Conservation (phyloP, 2,888 invertebrate genomes). For the Euzetes globulus region DNA sequence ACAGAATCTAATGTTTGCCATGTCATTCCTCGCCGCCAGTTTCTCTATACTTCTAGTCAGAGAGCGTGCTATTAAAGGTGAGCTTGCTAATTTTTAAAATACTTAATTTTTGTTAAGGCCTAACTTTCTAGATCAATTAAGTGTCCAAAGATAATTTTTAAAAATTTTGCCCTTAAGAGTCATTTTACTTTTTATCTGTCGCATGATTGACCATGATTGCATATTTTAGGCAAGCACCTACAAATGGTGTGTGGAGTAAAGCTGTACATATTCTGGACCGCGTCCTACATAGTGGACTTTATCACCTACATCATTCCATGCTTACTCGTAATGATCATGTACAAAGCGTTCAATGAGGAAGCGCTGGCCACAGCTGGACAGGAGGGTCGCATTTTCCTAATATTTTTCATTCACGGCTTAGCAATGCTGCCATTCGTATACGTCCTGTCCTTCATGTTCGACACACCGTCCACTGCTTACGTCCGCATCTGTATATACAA, state of each 20-base stretch:
- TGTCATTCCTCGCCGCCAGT: constrained; percentile 50
- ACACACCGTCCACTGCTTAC: constrained; percentile 40
- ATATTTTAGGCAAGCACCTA: constrained; percentile 29
- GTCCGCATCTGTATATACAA: constrained; percentile 54
- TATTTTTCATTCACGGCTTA: constrained; percentile 39
- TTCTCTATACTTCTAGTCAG: constrained; percentile 36
- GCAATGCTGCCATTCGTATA: constrained; percentile 41
- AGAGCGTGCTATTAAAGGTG: constrained; percentile 33
- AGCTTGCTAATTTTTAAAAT: not conserved
- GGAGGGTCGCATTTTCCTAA: constrained; percentile 31
- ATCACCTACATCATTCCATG: constrained; percentile 16
- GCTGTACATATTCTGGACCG: constrained; percentile 30
- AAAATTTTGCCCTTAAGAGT: too few species aligned
- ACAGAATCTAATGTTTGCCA: constrained; percentile 52
- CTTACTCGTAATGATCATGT: not conserved
- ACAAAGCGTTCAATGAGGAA: not conserved
- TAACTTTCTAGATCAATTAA: too few species aligned
- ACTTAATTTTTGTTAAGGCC: too few species aligned
- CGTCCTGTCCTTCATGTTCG: constrained; percentile 39
- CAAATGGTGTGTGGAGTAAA: constrained; percentile 35
- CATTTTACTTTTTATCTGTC: too few species aligned
- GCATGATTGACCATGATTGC: constrained; percentile 50
- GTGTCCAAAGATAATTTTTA: too few species aligned
- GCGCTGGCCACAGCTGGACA: not conserved
- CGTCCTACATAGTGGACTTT: constrained; percentile 33